A percentile compares a stretch with the other conserved stretches of the same genome.
phyloP scores from a whole-genome alignment of 53 echinoderm and acorn worm genomes.

The Crossaster papposus region DNA sequence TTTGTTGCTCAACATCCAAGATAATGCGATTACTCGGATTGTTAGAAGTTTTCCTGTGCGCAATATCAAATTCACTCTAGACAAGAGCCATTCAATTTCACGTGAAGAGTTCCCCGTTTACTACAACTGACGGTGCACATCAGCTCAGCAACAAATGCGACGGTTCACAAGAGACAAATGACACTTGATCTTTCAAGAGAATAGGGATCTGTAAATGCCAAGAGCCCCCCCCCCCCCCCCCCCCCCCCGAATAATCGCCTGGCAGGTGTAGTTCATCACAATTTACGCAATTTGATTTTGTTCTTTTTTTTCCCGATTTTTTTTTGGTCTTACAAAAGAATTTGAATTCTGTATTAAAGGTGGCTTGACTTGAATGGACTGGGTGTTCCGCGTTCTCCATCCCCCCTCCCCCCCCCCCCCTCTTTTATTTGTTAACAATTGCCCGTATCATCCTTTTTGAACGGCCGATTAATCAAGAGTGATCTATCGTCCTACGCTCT shows the following conservation, averaged over 20 bases:
- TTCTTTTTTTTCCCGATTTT: background rate
- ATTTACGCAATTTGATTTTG: background rate
- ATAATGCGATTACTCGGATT: background rate
- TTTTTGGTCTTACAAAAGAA: background rate
- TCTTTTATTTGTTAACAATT: background rate
- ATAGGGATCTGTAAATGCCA: background rate
- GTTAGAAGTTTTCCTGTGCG: background rate
- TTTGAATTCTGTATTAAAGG: background rate
- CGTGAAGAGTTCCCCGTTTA: conserved; percentile 10
- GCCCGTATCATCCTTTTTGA: conserved; percentile 4
- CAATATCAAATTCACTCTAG: background rate
- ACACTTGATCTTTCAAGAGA: conserved; percentile 23
- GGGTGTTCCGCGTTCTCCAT: no score
- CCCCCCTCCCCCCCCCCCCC: background rate
- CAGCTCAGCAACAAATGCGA: background rate
- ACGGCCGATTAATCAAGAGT: background rate
- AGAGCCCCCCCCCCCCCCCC: background rate
- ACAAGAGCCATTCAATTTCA: background rate
- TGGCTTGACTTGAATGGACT: background rate
- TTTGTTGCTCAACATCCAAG: background rate
- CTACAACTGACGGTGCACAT: background rate
- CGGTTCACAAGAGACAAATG: conserved; percentile 3
- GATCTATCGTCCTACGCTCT: background rate
- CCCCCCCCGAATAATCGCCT: background rate
- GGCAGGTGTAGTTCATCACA: background rate